Conservation (phyloP, 2,888 invertebrate genomes). For the Campoplex capitator region DNA sequence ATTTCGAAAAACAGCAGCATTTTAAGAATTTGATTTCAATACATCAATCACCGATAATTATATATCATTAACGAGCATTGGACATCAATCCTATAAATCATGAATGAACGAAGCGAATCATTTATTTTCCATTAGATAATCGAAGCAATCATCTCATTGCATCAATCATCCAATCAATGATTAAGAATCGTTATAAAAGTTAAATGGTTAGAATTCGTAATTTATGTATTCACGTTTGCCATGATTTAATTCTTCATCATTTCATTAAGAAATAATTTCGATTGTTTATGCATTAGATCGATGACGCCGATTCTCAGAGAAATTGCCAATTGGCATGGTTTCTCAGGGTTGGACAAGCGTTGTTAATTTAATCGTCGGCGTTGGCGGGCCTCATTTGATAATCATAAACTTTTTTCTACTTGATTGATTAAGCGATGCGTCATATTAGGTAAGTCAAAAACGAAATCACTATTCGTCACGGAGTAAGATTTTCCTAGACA, state of each 20-base stretch:
- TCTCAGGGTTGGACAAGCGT: neutral
- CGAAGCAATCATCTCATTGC: neutral
- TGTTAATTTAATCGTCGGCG: conserved; percentile 2
- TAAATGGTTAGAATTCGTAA: too few relatives aligned
- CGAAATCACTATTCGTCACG: conserved; percentile 45
- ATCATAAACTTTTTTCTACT: conserved; percentile 19
- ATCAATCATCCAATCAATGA: neutral
- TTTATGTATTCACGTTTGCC: neutral
- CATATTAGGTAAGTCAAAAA: conserved; percentile 39
- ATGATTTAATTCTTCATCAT: neutral
- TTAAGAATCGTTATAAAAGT: neutral
- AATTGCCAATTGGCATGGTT: too few relatives aligned
- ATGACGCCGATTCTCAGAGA: neutral
- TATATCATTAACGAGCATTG: neutral
- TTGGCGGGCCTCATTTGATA: conserved; percentile 13
- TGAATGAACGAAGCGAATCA: neutral
- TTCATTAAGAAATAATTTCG: neutral
- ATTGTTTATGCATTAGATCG: neutral
- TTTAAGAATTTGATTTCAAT: neutral
- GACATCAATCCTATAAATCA: neutral
- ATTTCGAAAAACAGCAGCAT: neutral
- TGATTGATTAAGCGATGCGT: conserved; percentile 40
- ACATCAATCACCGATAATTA: neutral
- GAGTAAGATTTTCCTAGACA: conserved; percentile 11
- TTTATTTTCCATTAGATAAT: neutral